Base-by-base conservation (phyloP, 2,888 invertebrate genomes). In the Sphaerophoria taeniata region DNA sequence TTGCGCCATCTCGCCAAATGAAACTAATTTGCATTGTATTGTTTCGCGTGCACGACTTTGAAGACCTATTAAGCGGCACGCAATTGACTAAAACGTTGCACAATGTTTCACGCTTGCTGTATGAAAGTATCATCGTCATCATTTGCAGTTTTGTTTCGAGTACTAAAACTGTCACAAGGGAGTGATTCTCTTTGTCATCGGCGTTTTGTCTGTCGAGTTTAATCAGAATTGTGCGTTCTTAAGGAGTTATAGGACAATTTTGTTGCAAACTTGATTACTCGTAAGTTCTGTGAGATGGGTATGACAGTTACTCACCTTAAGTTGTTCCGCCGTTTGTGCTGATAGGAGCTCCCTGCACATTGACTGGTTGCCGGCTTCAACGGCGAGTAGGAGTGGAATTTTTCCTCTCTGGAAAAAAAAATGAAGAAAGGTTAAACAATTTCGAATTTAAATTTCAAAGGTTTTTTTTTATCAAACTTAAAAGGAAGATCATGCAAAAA, bases 311-410 rank as follows among this genome's bases (percentile, higher is more conserved):
- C 91, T 89, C 91, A 94, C 94, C 94, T 95, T 95, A 58, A 98
- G 94, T 93, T 99, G 98, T 89, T 97, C 97, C 67, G 96, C 95
- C 69, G 97, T 96, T 93, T 96, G 96, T 89, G 96, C 95, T 89
- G 96, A 95, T 88, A 99, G 94, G 72, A 99, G 94, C 92, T 99
- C 98, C 88, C 98, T 95, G 91, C 97, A 97, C 95, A 98, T 98
- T 88, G 97, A 96, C 93, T 98, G 96, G 93, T 98, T 99, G 72
- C 98, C 98, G 36, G 97, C 96, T 93, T 98, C 98, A 89, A 98
- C 97, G 74, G 99, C 98, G 92, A 98, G 93, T 90, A 98, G 95
- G 90, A 99, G 93, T 88, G 99, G 98, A 90, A 98, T 96, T 93
- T 97, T 97, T 87, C 98, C 98, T 92, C 96, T 95, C 98, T 98